Evolutionary conservation across 2,888 invertebrate genomes (phyloP).

Genomic region (Nemurella pictetii): DNA sequence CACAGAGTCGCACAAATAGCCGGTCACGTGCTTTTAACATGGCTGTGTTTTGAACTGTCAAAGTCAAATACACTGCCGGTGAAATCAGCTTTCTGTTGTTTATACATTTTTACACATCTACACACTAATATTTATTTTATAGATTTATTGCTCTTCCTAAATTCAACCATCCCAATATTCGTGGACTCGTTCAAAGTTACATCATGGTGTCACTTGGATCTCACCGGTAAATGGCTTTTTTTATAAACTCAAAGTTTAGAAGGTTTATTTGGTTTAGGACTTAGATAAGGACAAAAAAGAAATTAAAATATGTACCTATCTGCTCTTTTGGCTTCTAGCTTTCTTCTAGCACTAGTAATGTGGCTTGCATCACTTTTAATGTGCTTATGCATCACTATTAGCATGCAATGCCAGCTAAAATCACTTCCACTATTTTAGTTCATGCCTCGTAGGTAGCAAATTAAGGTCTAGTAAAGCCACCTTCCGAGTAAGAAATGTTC

Average conservation of each 20-base stretch:
- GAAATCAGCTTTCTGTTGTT: no score
- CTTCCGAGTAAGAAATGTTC: no score
- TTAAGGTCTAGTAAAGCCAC: no score
- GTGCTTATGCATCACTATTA: background rate
- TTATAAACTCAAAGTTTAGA: background rate
- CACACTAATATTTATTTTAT: background rate
- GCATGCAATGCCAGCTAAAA: no score
- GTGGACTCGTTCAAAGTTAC: constrained; percentile 58
- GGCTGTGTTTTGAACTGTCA: background rate
- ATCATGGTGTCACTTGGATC: constrained; percentile 48
- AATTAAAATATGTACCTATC: background rate
- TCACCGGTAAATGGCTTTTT: constrained; percentile 52
- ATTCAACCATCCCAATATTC: no score
- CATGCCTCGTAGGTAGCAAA: no score
- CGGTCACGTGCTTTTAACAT: background rate
- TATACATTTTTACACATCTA: no score
- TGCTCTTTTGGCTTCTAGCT: background rate
- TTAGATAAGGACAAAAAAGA: background rate
- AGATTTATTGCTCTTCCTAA: background rate
- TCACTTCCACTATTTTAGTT: no score
- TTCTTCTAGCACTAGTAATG: background rate
- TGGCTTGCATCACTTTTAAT: background rate
- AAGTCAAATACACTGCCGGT: no score
- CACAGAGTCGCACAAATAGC: no score
- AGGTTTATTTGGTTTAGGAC: background rate